These are phyloP conservation scores for Marmota monax DNA, from an alignment of 2,113 vertebrate species.

Conservation along the genomic window DNA sequence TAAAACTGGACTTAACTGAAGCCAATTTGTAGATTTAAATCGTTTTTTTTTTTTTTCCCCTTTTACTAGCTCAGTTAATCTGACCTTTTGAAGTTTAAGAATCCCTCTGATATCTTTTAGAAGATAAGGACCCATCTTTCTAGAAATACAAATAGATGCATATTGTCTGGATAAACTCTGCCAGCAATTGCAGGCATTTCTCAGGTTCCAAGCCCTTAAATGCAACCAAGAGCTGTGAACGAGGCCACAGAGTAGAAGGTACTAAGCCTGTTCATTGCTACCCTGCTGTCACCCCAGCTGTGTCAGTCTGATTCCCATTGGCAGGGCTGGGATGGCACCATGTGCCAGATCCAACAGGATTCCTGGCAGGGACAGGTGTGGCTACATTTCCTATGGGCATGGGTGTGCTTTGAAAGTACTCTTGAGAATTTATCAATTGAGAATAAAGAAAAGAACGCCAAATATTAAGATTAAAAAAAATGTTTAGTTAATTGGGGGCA, in stretches of 20 bases:
- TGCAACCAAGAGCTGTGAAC: not conserved
- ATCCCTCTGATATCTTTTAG: not conserved
- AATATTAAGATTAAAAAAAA: not conserved
- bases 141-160: not conserved
- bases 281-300: not conserved
- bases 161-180: not conserved
- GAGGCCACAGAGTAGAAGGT: not conserved
- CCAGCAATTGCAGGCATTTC: not conserved
- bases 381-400: fast-evolving
- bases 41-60: not conserved
- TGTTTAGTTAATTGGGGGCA: not conserved
- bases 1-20: not conserved
- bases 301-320: not conserved
- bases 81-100: not conserved
- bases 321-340: not conserved
- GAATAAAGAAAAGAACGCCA: not conserved
- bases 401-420: not conserved
- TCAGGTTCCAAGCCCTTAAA: not conserved
- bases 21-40: not conserved
- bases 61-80: not conserved
- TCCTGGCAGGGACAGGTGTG: not conserved
- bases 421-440: not conserved
- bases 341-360: not conserved
- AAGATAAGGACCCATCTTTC: not conserved
- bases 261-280: not conserved